Evolutionary conservation across 2,797 vertebrate species (phyloP), one percentile per base, ranked within the genome.

Genomic region (Oreochromis grahami): DNA sequence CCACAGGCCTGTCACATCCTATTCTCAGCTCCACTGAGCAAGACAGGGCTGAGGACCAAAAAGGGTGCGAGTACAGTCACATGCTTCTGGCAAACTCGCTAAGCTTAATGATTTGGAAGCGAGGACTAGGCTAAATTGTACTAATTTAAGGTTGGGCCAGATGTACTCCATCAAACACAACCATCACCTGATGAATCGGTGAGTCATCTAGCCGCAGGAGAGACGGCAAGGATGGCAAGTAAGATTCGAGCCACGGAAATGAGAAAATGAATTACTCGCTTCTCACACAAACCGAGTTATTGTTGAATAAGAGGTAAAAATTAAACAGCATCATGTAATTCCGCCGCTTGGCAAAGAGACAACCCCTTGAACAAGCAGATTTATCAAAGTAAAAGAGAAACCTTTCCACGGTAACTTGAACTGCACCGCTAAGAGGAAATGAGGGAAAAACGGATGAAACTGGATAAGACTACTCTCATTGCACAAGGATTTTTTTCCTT

Each of bases 11-110:
- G 96, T 96, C 95, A 94, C 86, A 94, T 96, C 94, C 92, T 89
- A 94, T 96, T 96, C 94, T 96, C 86, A 77, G 94, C 94, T 93
- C 94, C 94, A 92, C 91, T 95, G 96, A 96, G 90, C 95, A 94
- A 92, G 87, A 92, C 86, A 43, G 86, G 86, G 90, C 89, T 41
- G 84, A 88, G 90, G 88, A 94, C 90, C 93, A 92, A 93, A 95
- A 90, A 89, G 90, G 89, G 92, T 91, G 93, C 87, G 63, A 95
- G 92, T 72, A 79, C 90, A 91, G 90, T 94, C 94, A 94, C 94
- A 94, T 95, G 94, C 88, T 95, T 80, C 90, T 88, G 89, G 91
- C 92, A 29, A 90, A 84, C 89, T 89, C 76, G 4, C 84, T 77
- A n/a, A 77, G 89, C 84, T 90, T 92, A 93, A 95, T 93, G 92